Evolutionary conservation across 2,797 vertebrate species (phyloP), one percentile per base, ranked within the genome.

Genomic region (Eulemur coronatus): DNA sequence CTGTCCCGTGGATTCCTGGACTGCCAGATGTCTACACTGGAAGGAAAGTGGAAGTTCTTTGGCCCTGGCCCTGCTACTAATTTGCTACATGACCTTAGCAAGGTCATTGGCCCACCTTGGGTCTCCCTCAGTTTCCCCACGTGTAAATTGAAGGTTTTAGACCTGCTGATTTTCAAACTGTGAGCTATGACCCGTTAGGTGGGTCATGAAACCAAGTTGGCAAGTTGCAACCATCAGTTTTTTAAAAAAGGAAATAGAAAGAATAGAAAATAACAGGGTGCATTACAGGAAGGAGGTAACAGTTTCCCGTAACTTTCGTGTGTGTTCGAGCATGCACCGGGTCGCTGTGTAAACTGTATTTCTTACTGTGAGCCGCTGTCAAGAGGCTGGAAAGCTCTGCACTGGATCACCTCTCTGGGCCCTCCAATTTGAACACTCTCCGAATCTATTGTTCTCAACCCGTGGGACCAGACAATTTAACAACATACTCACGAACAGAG

Each of bases 261-360:
- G 43, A 43, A 72, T 0, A 12, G 59, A 22, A 85, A 76, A 52
- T 3, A 33, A 28, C 38, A 22, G 22, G 10, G 48, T 2, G 33
- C 18, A 4, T 24, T 0, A 28, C 92, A 3, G 3, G 15, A 13
- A 24, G 41, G 38, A 48, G 52, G 0, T 20, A 0, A 38, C 2
- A 3, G 82, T 84, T 55, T 75, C 72, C 57, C n/a, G 12, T 41
- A 41, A 80, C 11, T 9, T 1, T 4, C 22, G 4, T 8, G 14
- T 65, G 22, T 7, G 26, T 4, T 22, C 15, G 24, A 0, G 22
- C 1, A 12, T 24, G 33, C 12, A 9, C 59, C 7, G 22, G 70
- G 89, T 28, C 78, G 0, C 63, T 13, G 0, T 0, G 38, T 26
- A 20, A 41, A 28, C 2, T 6, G 35, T 10, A 1, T 18, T 30